Evolutionary conservation across 2,888 invertebrate genomes (phyloP).

Genomic region (Brachypalpus laphriformis): DNA sequence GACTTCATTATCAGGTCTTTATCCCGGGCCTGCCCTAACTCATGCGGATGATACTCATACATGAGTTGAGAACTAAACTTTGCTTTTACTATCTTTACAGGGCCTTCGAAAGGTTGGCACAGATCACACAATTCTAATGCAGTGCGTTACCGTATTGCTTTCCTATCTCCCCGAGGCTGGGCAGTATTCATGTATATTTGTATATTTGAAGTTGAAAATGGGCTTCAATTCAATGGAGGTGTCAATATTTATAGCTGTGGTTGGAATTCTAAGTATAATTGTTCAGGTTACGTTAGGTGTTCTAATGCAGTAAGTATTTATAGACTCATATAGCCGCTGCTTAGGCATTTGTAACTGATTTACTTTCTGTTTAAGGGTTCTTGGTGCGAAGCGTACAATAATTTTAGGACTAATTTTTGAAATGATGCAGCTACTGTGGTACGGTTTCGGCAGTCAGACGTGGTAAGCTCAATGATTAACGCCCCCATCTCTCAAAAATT

Average conservation of each 20-base stretch:
- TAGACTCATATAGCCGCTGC: no score
- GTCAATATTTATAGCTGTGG: constrained; percentile 98
- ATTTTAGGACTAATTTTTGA: constrained; percentile 98
- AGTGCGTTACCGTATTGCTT: constrained; percentile 98
- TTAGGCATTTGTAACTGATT: no score
- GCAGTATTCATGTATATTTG: constrained; percentile 99
- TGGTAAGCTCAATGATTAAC: constrained; percentile 87
- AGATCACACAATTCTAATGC: constrained; percentile 97
- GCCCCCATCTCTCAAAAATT: background rate
- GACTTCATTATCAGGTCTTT: no score
- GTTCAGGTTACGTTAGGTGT: constrained; percentile 95
- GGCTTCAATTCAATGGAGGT: constrained; percentile 97
- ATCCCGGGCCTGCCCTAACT: no score
- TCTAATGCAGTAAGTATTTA: constrained; percentile 88
- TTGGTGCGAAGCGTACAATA: constrained; percentile 98
- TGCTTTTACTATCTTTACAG: constrained; percentile 78
- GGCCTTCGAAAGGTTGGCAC: constrained; percentile 95
- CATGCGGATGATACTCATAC: no score
- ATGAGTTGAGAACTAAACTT: background rate
- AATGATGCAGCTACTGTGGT: constrained; percentile 98
- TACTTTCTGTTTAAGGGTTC: constrained; percentile 81
- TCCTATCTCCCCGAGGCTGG: constrained; percentile 99
- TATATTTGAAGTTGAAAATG: constrained; percentile 98
- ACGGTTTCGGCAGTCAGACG: constrained; percentile 96
- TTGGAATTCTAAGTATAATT: constrained; percentile 97